Base-by-base conservation (phyloP, 2,888 invertebrate species). In the Coleophora deauratella region DNA sequence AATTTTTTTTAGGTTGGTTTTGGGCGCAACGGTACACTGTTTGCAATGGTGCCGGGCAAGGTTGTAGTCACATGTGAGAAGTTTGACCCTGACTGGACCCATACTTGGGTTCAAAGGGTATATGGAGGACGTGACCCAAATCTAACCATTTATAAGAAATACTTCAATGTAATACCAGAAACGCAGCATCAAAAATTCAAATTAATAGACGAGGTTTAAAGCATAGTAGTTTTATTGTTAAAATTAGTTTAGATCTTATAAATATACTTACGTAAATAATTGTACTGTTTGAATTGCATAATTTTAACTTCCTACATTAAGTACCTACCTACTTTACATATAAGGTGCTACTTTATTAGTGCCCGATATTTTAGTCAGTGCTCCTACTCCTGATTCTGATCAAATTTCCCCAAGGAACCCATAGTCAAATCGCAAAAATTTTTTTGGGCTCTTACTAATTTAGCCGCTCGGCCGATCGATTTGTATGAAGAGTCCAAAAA, bases 21-120 rank as follows among this genome's bases (percentile, higher is more conserved):
- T 53, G 94, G 93, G 2, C 87, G 86, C 40, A 91, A 95, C 64
- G 92, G 92, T 0, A 93, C 93, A 1, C 70, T 98, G 1, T 94
- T 89, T 78, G 96, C 97, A 0, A 82, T 94, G 66, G 90, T 91
- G 57, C 84, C 91, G 32, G 97, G 97, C 0, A 89, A 80, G 62
- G 96, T 97, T 0, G 72, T 91, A 11, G 86, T 96, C 0, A 93
- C 95, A 0, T 93, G 93, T 74, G 97, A 98, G 64, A 89, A 91
- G 59, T 87, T 92, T 41, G 90, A 95, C 45, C 92, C 92, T 0
- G 88, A 94, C 57, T 94, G 93, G 91, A 88, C 91, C 11, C 93
- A 94, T 59, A 86, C 88, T 0, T 93, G 94, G 92, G 85, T 95
- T 27, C 86, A 89, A 59, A 73, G 88, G 46, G 71, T 88, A 59